Evolutionary conservation across 2,797 vertebrate species (phyloP).

Genomic region (Chrysocyon brachyurus): DNA sequence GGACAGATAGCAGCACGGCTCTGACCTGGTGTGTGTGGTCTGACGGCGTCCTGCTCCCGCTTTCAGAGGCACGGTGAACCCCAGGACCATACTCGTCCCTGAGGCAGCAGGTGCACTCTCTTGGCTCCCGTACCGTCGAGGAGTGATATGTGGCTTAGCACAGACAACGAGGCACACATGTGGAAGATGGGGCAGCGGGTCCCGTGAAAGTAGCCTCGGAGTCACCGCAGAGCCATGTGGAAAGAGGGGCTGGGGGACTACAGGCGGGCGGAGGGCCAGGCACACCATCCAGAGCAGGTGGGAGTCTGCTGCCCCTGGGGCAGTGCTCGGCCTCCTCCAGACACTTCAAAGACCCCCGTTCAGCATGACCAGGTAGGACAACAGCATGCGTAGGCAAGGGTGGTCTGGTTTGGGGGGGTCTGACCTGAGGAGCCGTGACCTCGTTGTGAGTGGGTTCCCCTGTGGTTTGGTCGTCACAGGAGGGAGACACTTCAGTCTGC

Average conservation of each 20-base stretch:
- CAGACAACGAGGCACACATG: rapidly evolving
- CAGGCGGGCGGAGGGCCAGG: not conserved
- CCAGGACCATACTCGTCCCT: not conserved
- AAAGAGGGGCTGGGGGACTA: rapidly evolving
- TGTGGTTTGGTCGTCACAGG: not conserved
- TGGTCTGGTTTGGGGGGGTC: too few relatives aligned
- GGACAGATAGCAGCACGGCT: not conserved
- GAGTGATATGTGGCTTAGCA: rapidly evolving
- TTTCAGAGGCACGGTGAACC: rapidly evolving
- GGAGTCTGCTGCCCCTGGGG: rapidly evolving
- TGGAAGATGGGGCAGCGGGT: rapidly evolving
- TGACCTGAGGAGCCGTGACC: rapidly evolving
- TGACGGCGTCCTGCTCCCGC: rapidly evolving
- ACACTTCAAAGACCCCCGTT: too few relatives aligned
- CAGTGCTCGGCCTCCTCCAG: rapidly evolving
- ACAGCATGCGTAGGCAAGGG: rapidly evolving
- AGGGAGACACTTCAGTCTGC: too few relatives aligned
- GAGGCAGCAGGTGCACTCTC: too few relatives aligned
- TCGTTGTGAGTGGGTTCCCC: rapidly evolving
- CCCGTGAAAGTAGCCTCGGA: not conserved
- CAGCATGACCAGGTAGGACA: rapidly evolving
- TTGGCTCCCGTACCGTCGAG: too few relatives aligned
- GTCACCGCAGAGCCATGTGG: not conserved
- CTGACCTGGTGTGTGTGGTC: rapidly evolving
- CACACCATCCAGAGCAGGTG: rapidly evolving